phyloP scores from a whole-genome alignment of 2,113 vertebrate species.

The Todiramphus saurophagus region DNA sequence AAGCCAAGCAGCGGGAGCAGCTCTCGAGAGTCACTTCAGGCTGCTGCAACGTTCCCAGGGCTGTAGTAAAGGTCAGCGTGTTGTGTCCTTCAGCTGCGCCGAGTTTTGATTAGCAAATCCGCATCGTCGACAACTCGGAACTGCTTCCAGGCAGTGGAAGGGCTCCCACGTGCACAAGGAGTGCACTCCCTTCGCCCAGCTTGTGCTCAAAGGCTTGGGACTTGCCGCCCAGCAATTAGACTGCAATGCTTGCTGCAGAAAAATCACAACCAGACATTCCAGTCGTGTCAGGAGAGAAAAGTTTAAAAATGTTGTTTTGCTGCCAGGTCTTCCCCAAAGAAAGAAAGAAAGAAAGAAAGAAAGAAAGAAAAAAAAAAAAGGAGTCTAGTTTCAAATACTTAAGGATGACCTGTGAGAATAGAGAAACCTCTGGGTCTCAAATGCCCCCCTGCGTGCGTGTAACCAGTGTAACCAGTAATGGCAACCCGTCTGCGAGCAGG shows the following conservation, averaged over 20 bases:
- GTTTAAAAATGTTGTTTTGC: background rate
- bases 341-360: background rate
- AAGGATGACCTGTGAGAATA: background rate
- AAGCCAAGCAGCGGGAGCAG: background rate
- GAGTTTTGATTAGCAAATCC: slow-evolving; percentile 7
- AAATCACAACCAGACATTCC: background rate
- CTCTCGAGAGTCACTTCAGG: background rate
- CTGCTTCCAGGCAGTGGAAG: background rate
- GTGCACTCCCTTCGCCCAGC: background rate
- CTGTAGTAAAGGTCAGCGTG: slow-evolving; percentile 28
- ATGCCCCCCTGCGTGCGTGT: background rate
- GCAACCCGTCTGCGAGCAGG: background rate
- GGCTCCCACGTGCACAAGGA: background rate
- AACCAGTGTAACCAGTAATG: background rate
- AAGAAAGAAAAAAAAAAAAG: background rate
- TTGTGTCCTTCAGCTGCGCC: background rate
- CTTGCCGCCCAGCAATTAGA: background rate
- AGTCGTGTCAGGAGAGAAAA: background rate
- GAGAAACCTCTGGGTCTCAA: background rate
- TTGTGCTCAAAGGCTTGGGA: background rate
- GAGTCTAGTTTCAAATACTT: background rate
- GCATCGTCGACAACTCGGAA: background rate
- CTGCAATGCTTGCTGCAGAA: background rate
- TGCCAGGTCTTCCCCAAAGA: background rate
- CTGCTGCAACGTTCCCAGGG: background rate